Base-by-base conservation (phyloP, 2,888 invertebrate species). In the Orchesella flavescens region DNA sequence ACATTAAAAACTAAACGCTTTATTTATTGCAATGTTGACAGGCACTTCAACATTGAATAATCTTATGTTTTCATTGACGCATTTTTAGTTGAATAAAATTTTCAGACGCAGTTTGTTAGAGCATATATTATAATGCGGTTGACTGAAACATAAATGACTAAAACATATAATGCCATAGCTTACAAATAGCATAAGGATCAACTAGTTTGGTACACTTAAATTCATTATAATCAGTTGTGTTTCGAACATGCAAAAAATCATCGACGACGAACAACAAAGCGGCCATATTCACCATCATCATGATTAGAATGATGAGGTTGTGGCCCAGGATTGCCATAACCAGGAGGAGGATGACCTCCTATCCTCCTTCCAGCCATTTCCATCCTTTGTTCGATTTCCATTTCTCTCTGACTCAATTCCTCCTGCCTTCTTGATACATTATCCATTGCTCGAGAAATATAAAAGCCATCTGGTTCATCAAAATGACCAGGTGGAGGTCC, bases 321-420 rank as follows among this genome's bases (percentile, higher is more conserved):
- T n/a, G 3, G 53, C 10, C 4, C 4, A 53, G 53, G 53, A 53
- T n/a, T 3, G 53, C 23, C 59, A 57, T 55, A 21, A 2, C 34
- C 21, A 23, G 49, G 55, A 19, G 65, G 24, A 21, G 34, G 44
- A 12, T 63, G 63, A 66, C 24, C 63, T 24, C 63, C 68, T 12
- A 68, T 3, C 44, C 63, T n/a, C 17, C 71, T 53, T 43, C 63
- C 63, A 34, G 71, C 72, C 72, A 79, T 72, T 23, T 79, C 79
- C 44, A 79, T 79, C n/a, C 79, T 46, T 9, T 49, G 72, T 19
- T 72, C 63, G 15, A 79, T 79, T 55, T 79, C 79, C 72, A 71
- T 79, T 72, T 79, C 79, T 3, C 65, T 34, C 13, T 72, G 63
- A 53, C 71, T 65, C 49, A 79, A 61, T 15, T 79, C 79, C 53